A percentile compares a stretch with the other conserved stretches of the same genome.
Conservation (phyloP, 2,888 invertebrate genomes). For the Sclerodermus sp. region DNA sequence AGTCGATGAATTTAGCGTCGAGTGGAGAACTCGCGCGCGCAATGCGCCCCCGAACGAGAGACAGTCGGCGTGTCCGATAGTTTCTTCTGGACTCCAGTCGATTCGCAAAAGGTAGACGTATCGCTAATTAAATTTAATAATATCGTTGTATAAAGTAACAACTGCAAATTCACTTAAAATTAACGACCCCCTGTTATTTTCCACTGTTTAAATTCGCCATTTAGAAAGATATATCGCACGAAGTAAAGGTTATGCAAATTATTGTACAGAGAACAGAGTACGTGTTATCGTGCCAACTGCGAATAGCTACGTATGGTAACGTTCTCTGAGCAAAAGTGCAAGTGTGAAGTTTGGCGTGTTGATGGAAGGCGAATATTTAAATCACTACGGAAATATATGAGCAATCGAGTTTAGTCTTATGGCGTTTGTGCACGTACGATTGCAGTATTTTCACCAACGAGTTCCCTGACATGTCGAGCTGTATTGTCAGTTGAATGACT, state of each 20-base stretch:
- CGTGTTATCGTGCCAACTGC: background rate
- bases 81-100: no score
- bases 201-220: background rate
- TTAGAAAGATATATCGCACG: background rate
- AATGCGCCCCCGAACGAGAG: no score
- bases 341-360: slow-evolving; percentile 1
- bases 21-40: no score
- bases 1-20: no score
- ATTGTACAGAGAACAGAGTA: background rate
- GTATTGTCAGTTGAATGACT: slow-evolving; percentile 29
- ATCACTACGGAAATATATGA: slow-evolving; percentile 10
- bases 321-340: slow-evolving; percentile 1
- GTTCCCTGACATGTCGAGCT: slow-evolving; percentile 13
- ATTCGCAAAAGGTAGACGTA: no score
- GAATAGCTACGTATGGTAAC: background rate
- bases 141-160: no score
- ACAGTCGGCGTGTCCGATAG: no score
- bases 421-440: slow-evolving; percentile 11
- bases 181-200: background rate
- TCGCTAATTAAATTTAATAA: no score
- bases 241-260: background rate
- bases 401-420: slow-evolving; percentile 9
- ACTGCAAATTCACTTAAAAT: no score
- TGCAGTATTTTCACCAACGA: slow-evolving; percentile 16
- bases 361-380: slow-evolving; percentile 9